These are phyloP conservation scores for Albula goreensis DNA, from an alignment of 2,113 vertebrate species.

Conservation along the genomic window DNA sequence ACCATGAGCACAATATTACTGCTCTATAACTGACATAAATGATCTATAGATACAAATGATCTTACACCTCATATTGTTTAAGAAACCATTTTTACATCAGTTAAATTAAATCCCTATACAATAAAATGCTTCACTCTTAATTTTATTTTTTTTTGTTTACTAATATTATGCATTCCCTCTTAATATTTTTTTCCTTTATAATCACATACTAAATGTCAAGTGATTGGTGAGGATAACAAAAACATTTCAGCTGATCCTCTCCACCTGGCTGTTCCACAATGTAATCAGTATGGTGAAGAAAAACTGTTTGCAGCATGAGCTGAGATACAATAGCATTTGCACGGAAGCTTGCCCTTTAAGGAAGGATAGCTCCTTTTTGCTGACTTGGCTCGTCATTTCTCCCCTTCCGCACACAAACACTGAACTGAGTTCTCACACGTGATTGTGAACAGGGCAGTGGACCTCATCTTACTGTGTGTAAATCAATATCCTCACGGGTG, in stretches of 20 bases:
- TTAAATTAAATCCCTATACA: too few relatives aligned
- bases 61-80: too few relatives aligned
- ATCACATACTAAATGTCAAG: too few relatives aligned
- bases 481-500: slow-evolving; percentile 50
- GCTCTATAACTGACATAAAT: too few relatives aligned
- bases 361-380: not conserved
- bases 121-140: too few relatives aligned
- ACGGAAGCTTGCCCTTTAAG: not conserved
- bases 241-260: too few relatives aligned
- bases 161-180: not conserved
- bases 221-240: too few relatives aligned
- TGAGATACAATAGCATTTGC: not conserved
- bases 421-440: slow-evolving; percentile 12
- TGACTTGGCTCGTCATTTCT: not conserved
- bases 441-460: slow-evolving; percentile 45
- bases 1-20: not conserved
- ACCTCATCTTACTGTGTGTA: slow-evolving; percentile 28
- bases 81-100: too few relatives aligned
- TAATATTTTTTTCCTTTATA: too few relatives aligned
- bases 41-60: too few relatives aligned
- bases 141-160: not conserved
- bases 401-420: slow-evolving; percentile 4
- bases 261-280: too few relatives aligned
- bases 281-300: too few relatives aligned
- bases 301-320: not conserved